Conservation (phyloP, 2,888 invertebrate species). For the Hecatera dysodea region DNA sequence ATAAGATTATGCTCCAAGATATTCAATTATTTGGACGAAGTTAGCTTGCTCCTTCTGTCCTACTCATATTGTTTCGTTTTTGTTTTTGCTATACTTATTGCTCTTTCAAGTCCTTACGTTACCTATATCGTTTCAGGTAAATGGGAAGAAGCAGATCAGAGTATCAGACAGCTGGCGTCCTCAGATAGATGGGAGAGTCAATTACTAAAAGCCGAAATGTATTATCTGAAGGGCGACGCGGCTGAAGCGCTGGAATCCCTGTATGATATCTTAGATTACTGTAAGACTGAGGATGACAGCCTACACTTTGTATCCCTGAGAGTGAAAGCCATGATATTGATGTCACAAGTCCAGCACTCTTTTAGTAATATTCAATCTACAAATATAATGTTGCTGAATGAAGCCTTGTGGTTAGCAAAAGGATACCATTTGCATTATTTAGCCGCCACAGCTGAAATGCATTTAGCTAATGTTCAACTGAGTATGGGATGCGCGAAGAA, state of each 20-base stretch:
- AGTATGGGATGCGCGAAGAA: conserved; percentile 94
- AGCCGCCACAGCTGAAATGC: conserved; percentile 93
- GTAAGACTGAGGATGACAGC: conserved; percentile 88
- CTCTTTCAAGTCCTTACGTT: background rate
- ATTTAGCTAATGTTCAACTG: conserved; percentile 95
- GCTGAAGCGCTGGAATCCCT: conserved; percentile 86
- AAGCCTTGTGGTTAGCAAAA: conserved; percentile 94
- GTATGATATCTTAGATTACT: conserved; percentile 88
- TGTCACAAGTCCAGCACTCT: conserved; percentile 92
- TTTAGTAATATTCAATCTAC: conserved; percentile 90
- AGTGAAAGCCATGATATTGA: conserved; percentile 93
- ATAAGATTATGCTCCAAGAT: too few species aligned
- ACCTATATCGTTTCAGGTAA: conserved; percentile 83
- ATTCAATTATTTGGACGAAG: too few species aligned
- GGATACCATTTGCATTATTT: conserved; percentile 95
- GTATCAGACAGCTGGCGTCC: conserved; percentile 93
- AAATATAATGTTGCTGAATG: conserved; percentile 91
- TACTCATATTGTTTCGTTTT: background rate
- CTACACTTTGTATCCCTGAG: conserved; percentile 90
- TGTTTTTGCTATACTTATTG: too few species aligned
- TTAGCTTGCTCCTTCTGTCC: background rate
- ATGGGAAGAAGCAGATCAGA: conserved; percentile 93
- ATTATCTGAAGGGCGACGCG: conserved; percentile 89
- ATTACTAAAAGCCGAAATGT: conserved; percentile 90
- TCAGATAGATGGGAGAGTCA: conserved; percentile 93